These are phyloP conservation scores for Hylaeus volcanicus DNA, from an alignment of 1,140 invertebrate genomes.

Conservation along the genomic window DNA sequence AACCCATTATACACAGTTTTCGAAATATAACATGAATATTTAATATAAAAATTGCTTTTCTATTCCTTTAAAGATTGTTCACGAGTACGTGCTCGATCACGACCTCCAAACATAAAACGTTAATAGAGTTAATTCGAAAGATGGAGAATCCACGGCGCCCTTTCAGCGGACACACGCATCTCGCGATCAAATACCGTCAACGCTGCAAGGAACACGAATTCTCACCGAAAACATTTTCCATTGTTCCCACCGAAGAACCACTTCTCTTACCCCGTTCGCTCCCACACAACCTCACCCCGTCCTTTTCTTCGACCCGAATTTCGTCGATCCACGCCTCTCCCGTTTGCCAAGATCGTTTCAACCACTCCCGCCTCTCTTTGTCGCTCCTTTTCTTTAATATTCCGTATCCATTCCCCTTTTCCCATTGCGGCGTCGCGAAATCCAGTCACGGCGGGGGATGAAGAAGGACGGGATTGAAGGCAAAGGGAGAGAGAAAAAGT, in stretches of 20 bases:
- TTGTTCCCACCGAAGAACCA: slow-evolving; percentile 16
- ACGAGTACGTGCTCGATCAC: too few species aligned
- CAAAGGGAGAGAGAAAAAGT: not conserved
- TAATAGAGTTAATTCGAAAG: too few species aligned
- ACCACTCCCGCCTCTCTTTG: not conserved
- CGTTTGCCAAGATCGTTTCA: too few species aligned
- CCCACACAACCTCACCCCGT: not conserved
- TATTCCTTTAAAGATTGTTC: too few species aligned
- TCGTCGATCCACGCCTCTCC: not conserved
- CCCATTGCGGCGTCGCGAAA: slow-evolving; percentile 1
- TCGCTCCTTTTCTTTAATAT: not conserved
- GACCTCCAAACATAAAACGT: not conserved
- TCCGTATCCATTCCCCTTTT: slow-evolving; percentile 1
- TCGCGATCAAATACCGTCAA: not conserved
- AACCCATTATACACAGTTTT: too few species aligned
- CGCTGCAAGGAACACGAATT: slow-evolving; percentile 17
- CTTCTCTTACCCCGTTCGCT: not conserved
- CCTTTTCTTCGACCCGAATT: not conserved
- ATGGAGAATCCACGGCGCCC: not conserved
- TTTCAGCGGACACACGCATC: not conserved
- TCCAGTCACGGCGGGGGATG: not conserved
- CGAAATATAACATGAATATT: too few species aligned
- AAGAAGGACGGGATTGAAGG: not conserved
- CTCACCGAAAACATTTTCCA: slow-evolving; percentile 37
- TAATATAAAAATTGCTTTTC: too few species aligned